Base-by-base conservation (phyloP, 2,113 vertebrate genomes). In the Anser brachyrhynchus region DNA sequence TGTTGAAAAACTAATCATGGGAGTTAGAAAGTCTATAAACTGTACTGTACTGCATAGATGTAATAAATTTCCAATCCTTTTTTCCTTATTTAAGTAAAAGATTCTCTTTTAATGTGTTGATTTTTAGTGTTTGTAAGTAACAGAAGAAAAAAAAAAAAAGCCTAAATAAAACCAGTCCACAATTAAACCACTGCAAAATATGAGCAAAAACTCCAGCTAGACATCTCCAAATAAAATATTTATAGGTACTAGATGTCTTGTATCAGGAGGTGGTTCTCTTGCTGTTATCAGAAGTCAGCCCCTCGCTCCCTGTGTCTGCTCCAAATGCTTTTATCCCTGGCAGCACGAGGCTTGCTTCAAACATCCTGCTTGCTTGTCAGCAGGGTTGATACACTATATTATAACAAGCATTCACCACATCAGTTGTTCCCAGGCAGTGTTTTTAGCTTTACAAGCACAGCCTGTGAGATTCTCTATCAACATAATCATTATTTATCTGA, bases 381-480 rank as follows among this genome's bases (percentile, higher is more conserved):
- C 90, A 84, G 86, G 72, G 64, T 37, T 84, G 84, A 86, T 79
- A 91, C 74, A 25, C 69, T 80, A 13, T 61, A 82, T 91, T 91
- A 59, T 76, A 94, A 94, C 95, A 91, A 94, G 84, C 19, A 78
- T 64, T 87, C 46, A 9, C 69, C 51, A 76, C 80, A 92, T 86
- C 67, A 88, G 73, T n/a, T 96, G 77, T 94, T 94, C 95, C 88
- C 74, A 92, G 81, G 76, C 71, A 90, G 65, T 65, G 25, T 81
- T 94, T 95, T 90, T 89, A 96, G 87, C 87, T 95, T 77, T 93
- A 76, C 88, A 84, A 75, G 79, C n/a, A 69, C 61, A 95, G 61
- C 20, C 65, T 11, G 3, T 46, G 61, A 97, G 54, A 39, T 39
- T 87, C 19, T 70, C 79, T 79, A 84, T 91, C 72, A 88, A 31